These are phyloP conservation scores for Indicator maculatus DNA, from an alignment of 2,113 vertebrate species.

Conservation along the genomic window DNA sequence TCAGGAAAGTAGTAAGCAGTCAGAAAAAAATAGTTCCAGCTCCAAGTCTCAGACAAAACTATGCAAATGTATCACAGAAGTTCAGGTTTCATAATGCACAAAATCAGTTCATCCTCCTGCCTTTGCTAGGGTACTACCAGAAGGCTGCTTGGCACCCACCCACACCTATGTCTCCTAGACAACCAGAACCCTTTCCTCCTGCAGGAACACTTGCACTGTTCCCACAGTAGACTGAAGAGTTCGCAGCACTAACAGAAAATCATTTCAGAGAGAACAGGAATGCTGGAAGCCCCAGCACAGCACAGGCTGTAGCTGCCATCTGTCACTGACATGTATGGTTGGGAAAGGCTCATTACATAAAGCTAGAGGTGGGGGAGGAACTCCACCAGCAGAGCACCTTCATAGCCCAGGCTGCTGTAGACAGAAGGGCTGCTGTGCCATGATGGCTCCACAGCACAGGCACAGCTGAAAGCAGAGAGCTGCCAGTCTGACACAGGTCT, in stretches of 20 bases:
- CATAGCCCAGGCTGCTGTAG: not conserved
- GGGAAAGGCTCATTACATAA: conserved; percentile 25
- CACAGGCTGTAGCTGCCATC: conserved; percentile 63
- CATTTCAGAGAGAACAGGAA: conserved; percentile 32
- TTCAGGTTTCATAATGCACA: conserved; percentile 49
- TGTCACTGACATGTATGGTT: conserved; percentile 44
- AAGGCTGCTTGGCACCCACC: conserved; percentile 47
- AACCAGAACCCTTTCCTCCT: conserved; percentile 55
- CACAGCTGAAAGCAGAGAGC: not conserved
- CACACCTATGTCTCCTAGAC: conserved; percentile 54
- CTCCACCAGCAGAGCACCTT: not conserved
- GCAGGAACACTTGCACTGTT: conserved; percentile 21
- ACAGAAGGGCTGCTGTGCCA: not conserved
- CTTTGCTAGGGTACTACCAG: conserved; percentile 14
- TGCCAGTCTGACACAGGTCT: not conserved
- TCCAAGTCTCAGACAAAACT: conserved; percentile 15
- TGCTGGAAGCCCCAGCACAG: conserved; percentile 22
- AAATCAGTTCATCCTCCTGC: not conserved
- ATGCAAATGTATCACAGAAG: not conserved
- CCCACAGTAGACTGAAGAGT: conserved; percentile 27
- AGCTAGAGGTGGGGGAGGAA: conserved; percentile 31
- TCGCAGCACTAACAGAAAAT: conserved; percentile 33
- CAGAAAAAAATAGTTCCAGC: not conserved
- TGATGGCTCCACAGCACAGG: not conserved
- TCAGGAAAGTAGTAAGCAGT: not conserved